Evolutionary conservation across 2,888 invertebrate genomes (phyloP).

Genomic region (Torymus aiolomorphi): DNA sequence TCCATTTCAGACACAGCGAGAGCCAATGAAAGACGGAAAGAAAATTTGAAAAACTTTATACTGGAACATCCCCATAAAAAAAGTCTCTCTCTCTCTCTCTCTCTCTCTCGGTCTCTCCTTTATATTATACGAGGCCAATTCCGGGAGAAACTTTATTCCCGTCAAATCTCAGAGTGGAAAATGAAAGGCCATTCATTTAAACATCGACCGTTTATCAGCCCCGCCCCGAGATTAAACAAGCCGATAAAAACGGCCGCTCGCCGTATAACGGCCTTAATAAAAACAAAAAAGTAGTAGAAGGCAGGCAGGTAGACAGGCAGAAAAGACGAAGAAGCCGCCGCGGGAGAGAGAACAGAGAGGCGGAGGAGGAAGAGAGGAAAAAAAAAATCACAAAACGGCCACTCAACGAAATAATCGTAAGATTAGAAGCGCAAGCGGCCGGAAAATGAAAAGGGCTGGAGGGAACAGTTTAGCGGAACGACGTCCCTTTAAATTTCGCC

Average conservation of each 20-base stretch:
- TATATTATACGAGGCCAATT: constrained; percentile 1
- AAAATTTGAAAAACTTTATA: too few relatives aligned
- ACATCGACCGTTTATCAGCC: neutral
- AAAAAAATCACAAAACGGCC: constrained; percentile 35
- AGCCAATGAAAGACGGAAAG: too few relatives aligned
- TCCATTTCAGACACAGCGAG: too few relatives aligned
- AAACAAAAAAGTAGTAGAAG: too few relatives aligned
- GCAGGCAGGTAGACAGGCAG: neutral
- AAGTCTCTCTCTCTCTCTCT: neutral
- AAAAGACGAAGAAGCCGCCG: neutral
- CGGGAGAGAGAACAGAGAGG: neutral
- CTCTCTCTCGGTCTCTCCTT: neutral
- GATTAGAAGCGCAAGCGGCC: constrained; percentile 45
- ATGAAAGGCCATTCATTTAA: neutral
- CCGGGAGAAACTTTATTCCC: neutral
- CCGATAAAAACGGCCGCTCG: too few relatives aligned
- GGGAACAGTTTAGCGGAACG: constrained; percentile 44
- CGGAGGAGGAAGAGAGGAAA: neutral
- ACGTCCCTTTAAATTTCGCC: constrained; percentile 43
- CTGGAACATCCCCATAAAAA: neutral
- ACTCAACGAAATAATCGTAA: constrained; percentile 47
- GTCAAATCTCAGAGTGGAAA: neutral
- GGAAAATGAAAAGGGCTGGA: constrained; percentile 48
- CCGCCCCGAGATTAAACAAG: neutral
- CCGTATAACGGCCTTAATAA: too few relatives aligned